Evolutionary conservation across 1,140 invertebrate species (phyloP).

Genomic region (Ridgeia piscesae): DNA sequence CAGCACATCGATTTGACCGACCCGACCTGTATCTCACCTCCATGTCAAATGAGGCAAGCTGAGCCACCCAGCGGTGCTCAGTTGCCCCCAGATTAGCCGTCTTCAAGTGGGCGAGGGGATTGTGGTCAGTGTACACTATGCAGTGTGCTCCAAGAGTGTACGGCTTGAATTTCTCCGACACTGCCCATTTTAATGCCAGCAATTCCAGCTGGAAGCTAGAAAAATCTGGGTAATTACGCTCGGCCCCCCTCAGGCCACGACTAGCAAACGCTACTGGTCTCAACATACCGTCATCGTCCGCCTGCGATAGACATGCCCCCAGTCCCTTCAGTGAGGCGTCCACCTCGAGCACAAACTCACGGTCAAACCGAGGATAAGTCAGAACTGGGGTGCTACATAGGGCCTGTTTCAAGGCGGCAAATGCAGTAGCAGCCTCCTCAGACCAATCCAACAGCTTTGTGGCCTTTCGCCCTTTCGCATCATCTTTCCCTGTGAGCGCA

Average conservation of each 20-base stretch:
- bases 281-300: neutral
- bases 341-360: neutral
- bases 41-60: neutral
- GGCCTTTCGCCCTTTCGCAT: no score
- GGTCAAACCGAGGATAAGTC: neutral
- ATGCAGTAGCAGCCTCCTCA: neutral
- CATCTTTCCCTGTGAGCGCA: no score
- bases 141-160: neutral
- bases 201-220: slow-evolving; percentile 9
- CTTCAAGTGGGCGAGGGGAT: neutral
- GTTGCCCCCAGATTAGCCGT: neutral
- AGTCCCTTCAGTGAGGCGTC: neutral
- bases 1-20: neutral
- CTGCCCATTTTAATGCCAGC: neutral
- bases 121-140: neutral
- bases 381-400: neutral
- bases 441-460: no score
- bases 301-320: neutral
- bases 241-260: slow-evolving; percentile 6
- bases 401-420: neutral
- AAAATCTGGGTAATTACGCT: neutral
- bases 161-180: neutral
- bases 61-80: neutral
- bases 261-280: slow-evolving; percentile 16
- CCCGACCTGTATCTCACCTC: no score